These are phyloP conservation scores for Drosophila dunni DNA, from an alignment of 1,140 invertebrate species.

Conservation along the genomic window DNA sequence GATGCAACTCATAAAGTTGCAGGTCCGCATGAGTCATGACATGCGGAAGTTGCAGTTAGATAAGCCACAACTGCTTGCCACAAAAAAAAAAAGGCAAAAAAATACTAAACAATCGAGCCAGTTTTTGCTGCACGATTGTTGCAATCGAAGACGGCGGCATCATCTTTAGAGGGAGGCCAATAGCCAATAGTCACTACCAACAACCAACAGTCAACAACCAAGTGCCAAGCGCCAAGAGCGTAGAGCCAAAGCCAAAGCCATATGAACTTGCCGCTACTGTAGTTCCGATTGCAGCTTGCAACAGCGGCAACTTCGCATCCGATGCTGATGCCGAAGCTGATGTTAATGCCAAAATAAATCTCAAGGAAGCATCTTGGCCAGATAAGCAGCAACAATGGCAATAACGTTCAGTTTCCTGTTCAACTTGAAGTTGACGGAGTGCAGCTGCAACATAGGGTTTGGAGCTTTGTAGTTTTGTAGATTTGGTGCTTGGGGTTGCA, in stretches of 20 bases:
- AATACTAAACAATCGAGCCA: conserved; percentile 39
- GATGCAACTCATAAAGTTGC: conserved; percentile 75
- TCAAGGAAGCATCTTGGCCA: conserved; percentile 77
- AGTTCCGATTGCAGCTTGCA: conserved; percentile 25
- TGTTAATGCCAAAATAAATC: conserved; percentile 72
- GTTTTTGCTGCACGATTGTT: conserved; percentile 44
- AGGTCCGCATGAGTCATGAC: conserved; percentile 36
- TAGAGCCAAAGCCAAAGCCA: conserved; percentile 57
- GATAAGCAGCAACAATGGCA: conserved; percentile 76
- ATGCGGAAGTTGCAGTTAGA: conserved; percentile 68
- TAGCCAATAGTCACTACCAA: conserved; percentile 21
- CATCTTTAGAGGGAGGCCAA: conserved; percentile 49
- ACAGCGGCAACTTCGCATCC: conserved; percentile 40
- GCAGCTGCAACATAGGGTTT: conserved; percentile 44
- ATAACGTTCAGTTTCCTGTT: conserved; percentile 66
- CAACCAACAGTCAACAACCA: conserved; percentile 28
- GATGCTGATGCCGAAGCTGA: conserved; percentile 65
- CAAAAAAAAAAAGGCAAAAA: conserved; percentile 16
- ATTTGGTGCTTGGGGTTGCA: background rate
- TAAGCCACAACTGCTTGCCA: conserved; percentile 9
- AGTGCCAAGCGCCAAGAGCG: conserved; percentile 32
- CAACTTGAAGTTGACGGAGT: conserved; percentile 73
- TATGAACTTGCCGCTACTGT: conserved; percentile 46
- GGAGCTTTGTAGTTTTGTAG: background rate
- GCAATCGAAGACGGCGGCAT: conserved; percentile 37